Evolutionary conservation across 2,888 invertebrate species (phyloP).

Genomic region (Lomographa bimaculata): DNA sequence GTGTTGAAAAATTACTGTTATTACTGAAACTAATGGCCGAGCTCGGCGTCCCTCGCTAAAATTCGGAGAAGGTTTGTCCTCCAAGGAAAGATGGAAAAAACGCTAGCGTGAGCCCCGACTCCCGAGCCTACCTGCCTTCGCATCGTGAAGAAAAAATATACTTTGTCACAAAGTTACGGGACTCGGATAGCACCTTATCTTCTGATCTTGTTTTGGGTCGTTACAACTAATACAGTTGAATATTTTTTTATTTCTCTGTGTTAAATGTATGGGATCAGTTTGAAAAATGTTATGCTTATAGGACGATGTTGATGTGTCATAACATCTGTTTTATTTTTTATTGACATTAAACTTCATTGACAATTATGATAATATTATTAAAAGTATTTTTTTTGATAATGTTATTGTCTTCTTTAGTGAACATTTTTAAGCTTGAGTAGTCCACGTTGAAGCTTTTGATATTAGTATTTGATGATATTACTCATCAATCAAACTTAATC

Average conservation of each 20-base stretch:
- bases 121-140: too few relatives aligned
- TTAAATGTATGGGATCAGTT: conserved; percentile 5
- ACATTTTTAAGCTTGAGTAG: too few relatives aligned
- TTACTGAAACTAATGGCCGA: conserved; percentile 38
- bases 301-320: conserved; percentile 2
- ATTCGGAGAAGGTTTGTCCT: conserved; percentile 41
- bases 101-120: conserved; percentile 23
- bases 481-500: too few relatives aligned
- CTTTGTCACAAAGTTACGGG: conserved; percentile 12
- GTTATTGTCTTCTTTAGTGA: too few relatives aligned
- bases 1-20: conserved; percentile 35
- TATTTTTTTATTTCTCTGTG: conserved; percentile 2
- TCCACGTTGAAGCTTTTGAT: too few relatives aligned
- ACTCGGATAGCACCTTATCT: conserved; percentile 12
- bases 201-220: conserved; percentile 1
- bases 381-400: too few relatives aligned
- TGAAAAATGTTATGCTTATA: conserved; percentile 3
- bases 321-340: too few relatives aligned
- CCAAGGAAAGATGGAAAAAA: conserved; percentile 33
- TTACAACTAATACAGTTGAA: conserved; percentile 28
- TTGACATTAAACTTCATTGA: too few relatives aligned
- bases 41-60: conserved; percentile 30
- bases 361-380: too few relatives aligned
- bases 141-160: too few relatives aligned
- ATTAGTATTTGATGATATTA: too few relatives aligned